phyloP scores from a whole-genome alignment of 2,113 vertebrate species.

The Psammodynastes pulverulentus region DNA sequence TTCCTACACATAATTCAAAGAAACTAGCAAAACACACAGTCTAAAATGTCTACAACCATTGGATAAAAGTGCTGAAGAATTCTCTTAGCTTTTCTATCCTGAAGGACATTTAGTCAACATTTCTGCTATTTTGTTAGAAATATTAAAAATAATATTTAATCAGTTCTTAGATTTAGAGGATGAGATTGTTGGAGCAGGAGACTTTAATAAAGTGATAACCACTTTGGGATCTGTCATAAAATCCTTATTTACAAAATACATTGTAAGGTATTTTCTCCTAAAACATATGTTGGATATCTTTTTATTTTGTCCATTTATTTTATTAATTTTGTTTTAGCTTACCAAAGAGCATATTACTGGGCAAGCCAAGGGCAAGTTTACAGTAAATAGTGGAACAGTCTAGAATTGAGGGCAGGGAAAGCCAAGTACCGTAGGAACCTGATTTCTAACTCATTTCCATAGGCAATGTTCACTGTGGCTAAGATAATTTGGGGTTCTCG shows the following conservation, averaged over 20 bases:
- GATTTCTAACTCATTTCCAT: not conserved
- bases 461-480: not conserved
- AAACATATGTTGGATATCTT: conserved; percentile 56
- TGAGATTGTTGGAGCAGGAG: conserved; percentile 38
- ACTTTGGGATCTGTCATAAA: conserved; percentile 47
- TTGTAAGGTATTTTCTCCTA: not conserved
- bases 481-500: not conserved
- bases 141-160: conserved; percentile 16
- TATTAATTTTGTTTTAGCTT: conserved; percentile 54
- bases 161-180: not conserved
- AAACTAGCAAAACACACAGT: not conserved
- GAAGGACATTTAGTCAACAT: not conserved
- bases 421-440: not conserved
- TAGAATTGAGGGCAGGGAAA: not conserved
- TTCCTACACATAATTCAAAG: not conserved
- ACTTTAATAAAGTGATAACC: conserved; percentile 56
- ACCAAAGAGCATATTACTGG: conserved; percentile 45
- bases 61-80: not conserved
- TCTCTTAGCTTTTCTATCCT: not conserved
- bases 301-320: conserved; percentile 57
- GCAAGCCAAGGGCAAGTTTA: not conserved
- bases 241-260: not conserved
- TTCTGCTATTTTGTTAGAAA: conserved; percentile 37
- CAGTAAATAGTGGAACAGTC: not conserved
- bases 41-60: not conserved